Base-by-base conservation (phyloP, 2,113 vertebrate genomes). In the Cyanoramphus novaezelandiae region DNA sequence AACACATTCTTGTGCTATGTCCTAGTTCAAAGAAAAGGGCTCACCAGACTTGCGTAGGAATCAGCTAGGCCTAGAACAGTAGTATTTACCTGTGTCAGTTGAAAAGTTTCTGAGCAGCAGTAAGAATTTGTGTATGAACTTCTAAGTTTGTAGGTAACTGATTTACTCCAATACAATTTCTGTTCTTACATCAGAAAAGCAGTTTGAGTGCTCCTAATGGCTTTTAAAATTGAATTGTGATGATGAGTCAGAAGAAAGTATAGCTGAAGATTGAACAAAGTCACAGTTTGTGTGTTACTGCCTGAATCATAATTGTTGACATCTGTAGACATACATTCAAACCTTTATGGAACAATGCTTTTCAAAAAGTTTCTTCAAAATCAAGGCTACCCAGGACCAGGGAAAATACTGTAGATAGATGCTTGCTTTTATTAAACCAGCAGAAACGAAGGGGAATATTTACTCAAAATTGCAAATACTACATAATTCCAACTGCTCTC, bases 181-280 rank as follows among this genome's bases (percentile, higher is more conserved):
- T 94, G 90, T 60, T 84, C 78, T 92, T 92, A 16, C 69, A 76
- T 88, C 85, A 91, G 93, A 70, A 90, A 94, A 93, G 82, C 77
- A 94, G 69, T 90, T 41, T 92, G 90, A 90, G 65, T 84, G 69
- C 88, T 88, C 93, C 84, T 97, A 92, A 95, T 95, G 92, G 93
- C 90, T 97, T 96, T 97, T 83, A 94, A 92, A 95, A 95, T 88
- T 84, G 92, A 96, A 86, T 92, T 96, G 90, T 90, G 93, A 74
- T 91, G 96, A 95, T 96, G 90, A 97, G 80, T 96, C 96, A 97
- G 93, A 95, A 88, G 88, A 95, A 92, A 96, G 93, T 82, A 92
- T 76, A 96, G 91, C 86, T 88, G 86, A 89, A 83, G 92, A 95
- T 84, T 77, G 93, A 96, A 96, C 86, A 86, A 70, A 94, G 72